Conservation (phyloP, 2,888 invertebrate genomes). For the Watsonalla binaria region DNA sequence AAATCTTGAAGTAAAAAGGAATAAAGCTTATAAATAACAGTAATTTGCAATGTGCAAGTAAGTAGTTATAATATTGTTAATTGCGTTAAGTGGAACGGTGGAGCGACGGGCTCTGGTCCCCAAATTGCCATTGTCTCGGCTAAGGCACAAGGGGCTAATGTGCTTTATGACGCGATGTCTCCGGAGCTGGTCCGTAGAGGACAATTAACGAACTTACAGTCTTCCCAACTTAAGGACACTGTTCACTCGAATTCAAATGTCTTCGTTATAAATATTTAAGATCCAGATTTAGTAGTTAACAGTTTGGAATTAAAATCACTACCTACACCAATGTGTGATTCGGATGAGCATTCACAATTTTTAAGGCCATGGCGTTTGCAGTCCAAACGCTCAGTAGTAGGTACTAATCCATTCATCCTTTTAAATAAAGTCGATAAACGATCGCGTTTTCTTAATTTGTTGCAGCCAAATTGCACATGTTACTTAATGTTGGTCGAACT, state of each 20-base stretch:
- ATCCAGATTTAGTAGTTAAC: no score
- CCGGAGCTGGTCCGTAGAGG: constrained; percentile 5
- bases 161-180: constrained; percentile 23
- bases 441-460: no score
- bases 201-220: constrained; percentile 25
- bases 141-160: constrained; percentile 23
- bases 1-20: constrained; percentile 14
- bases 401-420: no score
- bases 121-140: constrained; percentile 30
- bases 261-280: background rate
- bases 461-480: no score
- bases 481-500: no score
- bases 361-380: no score
- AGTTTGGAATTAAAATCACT: no score
- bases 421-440: no score
- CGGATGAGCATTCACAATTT: no score
- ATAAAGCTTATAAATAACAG: constrained; percentile 23
- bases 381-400: no score
- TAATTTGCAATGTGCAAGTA: constrained; percentile 16
- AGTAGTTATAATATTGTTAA: constrained; percentile 3
- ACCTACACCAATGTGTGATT: no score
- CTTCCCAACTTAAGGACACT: constrained; percentile 4
- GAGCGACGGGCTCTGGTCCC: constrained; percentile 18
- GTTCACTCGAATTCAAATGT: background rate
- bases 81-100: constrained; percentile 39